These are phyloP conservation scores for Sarcophaga variegata DNA, from an alignment of 2,888 invertebrate species.

Conservation along the genomic window DNA sequence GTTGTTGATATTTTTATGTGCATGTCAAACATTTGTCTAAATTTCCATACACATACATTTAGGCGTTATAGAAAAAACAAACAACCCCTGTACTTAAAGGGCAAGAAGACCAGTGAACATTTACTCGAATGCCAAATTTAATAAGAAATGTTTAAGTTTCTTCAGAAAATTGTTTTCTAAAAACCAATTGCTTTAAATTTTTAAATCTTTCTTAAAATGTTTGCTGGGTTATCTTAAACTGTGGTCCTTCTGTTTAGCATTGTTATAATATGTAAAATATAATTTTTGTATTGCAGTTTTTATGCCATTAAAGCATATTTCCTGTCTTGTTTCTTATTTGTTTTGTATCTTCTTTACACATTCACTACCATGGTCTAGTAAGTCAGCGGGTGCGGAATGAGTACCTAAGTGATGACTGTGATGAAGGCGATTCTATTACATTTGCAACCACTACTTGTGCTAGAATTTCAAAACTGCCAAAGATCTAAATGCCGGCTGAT, in stretches of 20 bases:
- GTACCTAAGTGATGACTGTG: slow-evolving; percentile 21
- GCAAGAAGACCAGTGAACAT: neutral
- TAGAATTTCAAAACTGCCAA: slow-evolving; percentile 1
- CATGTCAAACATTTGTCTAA: slow-evolving; percentile 56
- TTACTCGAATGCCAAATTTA: neutral
- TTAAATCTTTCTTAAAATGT: neutral
- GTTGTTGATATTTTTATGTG: neutral
- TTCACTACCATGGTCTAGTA: slow-evolving; percentile 41
- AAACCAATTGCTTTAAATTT: neutral
- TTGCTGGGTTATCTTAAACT: slow-evolving; percentile 23
- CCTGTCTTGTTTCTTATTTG: slow-evolving; percentile 20
- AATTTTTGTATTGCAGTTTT: slow-evolving; percentile 34
- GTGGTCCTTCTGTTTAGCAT: slow-evolving; percentile 12
- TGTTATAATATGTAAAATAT: slow-evolving; percentile 5
- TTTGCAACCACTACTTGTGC: too few relatives aligned
- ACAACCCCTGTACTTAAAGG: neutral
- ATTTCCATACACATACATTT: slow-evolving; percentile 22
- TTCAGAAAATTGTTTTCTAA: neutral
- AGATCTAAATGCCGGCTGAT: slow-evolving; percentile 24
- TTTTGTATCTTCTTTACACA: slow-evolving; percentile 11
- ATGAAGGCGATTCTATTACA: slow-evolving; percentile 8
- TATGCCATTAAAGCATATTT: slow-evolving; percentile 57
- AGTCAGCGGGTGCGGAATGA: slow-evolving; percentile 34
- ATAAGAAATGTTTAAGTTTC: neutral
- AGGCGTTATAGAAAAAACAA: slow-evolving; percentile 2